Percentiles rank a stretch among this genome's conserved stretches.
These are phyloP conservation scores for Protobothrops flavoviridis DNA, from an alignment of 2,113 vertebrate genomes.

Conservation along the genomic window DNA sequence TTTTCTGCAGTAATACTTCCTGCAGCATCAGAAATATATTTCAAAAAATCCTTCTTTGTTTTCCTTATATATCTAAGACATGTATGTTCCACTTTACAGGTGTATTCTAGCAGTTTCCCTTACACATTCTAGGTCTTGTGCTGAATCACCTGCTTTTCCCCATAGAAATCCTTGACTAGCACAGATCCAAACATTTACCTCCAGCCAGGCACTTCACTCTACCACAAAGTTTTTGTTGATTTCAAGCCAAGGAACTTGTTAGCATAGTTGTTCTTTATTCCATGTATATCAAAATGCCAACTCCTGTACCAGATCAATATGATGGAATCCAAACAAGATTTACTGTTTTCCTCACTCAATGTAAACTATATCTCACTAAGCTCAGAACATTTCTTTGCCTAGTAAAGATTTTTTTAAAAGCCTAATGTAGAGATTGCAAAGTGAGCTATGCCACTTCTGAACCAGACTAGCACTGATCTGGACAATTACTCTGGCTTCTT, in stretches of 20 bases:
- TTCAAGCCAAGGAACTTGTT: neutral
- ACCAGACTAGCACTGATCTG: neutral
- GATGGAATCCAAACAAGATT: neutral
- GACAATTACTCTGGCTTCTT: neutral
- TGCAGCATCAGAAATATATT: too few species aligned
- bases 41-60: too few species aligned
- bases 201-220: neutral
- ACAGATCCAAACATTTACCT: neutral
- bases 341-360: neutral
- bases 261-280: neutral
- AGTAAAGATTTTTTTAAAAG: neutral
- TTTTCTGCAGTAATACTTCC: too few species aligned
- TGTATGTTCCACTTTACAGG: too few species aligned
- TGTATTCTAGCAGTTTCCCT: too few species aligned
- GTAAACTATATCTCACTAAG: neutral
- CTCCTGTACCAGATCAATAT: neutral
- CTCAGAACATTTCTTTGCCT: neutral
- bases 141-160: neutral
- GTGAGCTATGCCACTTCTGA: neutral
- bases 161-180: neutral
- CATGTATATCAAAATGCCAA: neutral
- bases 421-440: neutral
- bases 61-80: too few species aligned
- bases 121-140: too few species aligned
- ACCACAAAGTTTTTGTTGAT: neutral